Percentiles rank a stretch among this genome's conserved stretches.
These are phyloP conservation scores for Harpalus rufipes DNA, from an alignment of 2,888 invertebrate genomes.

Conservation along the genomic window DNA sequence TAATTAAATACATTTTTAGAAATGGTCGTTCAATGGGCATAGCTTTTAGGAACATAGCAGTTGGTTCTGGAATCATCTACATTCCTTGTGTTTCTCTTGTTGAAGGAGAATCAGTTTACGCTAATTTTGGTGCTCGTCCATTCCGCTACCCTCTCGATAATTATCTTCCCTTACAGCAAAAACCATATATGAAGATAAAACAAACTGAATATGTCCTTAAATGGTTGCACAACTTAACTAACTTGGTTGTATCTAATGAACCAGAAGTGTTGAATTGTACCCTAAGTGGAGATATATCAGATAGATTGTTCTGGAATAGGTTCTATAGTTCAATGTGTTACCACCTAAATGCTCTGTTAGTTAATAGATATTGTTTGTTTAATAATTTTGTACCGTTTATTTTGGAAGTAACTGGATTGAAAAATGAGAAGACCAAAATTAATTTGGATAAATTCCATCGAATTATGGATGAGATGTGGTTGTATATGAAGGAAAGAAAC, in stretches of 20 bases:
- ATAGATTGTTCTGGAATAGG: slow-evolving; percentile 58
- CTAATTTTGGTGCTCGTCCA: slow-evolving; percentile 88
- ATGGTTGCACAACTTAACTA: slow-evolving; percentile 58
- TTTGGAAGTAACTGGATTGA: slow-evolving; percentile 45
- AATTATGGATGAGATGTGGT: slow-evolving; percentile 56
- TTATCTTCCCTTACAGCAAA: slow-evolving; percentile 83
- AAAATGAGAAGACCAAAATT: slow-evolving; percentile 20
- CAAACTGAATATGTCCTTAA: slow-evolving; percentile 44
- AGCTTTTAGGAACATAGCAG: slow-evolving; percentile 85
- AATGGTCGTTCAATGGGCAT: slow-evolving; percentile 88
- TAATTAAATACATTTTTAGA: slow-evolving; percentile 75
- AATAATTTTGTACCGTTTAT: slow-evolving; percentile 62
- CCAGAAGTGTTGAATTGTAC: slow-evolving; percentile 67
- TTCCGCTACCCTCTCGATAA: slow-evolving; percentile 84
- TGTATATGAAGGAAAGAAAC: slow-evolving; percentile 47
- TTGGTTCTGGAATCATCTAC: slow-evolving; percentile 86
- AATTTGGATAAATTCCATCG: slow-evolving; percentile 10
- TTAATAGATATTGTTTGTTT: slow-evolving; percentile 57
- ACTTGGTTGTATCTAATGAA: slow-evolving; percentile 37
- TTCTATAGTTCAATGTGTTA: slow-evolving; percentile 54
- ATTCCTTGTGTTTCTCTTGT: slow-evolving; percentile 90
- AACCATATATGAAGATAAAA: slow-evolving; percentile 48
- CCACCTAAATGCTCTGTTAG: slow-evolving; percentile 32
- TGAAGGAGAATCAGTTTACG: slow-evolving; percentile 86
- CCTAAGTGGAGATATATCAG: slow-evolving; percentile 49